phyloP scores from a whole-genome alignment of 2,888 invertebrate species.

The Chydorus sphaericus region DNA sequence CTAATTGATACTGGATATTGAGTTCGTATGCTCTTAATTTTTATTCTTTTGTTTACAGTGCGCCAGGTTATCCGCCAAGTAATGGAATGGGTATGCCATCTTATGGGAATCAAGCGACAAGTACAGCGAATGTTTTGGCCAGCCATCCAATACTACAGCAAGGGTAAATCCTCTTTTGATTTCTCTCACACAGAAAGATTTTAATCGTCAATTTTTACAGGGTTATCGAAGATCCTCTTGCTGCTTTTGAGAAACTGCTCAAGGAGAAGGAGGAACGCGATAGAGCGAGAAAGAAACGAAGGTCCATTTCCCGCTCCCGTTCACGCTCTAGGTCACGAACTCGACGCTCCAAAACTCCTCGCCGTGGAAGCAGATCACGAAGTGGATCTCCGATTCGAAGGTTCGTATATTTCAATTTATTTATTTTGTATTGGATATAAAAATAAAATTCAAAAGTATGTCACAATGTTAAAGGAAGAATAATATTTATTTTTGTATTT shows the following conservation, averaged over 20 bases:
- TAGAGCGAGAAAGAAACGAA: conserved; percentile 18
- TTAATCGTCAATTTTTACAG: conserved; percentile 29
- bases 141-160: conserved; percentile 9
- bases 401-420: conserved; percentile 7
- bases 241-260: conserved; percentile 72
- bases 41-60: not conserved
- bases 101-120: conserved; percentile 3
- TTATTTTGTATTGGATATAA: not conserved
- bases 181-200: conserved; percentile 3
- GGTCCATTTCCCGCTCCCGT: conserved; percentile 21
- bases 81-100: conserved; percentile 2
- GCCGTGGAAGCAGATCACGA: conserved; percentile 15
- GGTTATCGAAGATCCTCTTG: conserved; percentile 66
- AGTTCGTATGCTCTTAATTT: not conserved
- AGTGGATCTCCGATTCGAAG: conserved; percentile 10
- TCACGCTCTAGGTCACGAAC: conserved; percentile 24
- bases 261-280: conserved; percentile 66
- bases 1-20: not conserved
- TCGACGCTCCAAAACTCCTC: conserved; percentile 12
- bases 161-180: not conserved
- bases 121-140: conserved; percentile 2
- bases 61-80: not conserved
- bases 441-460: too few species aligned
- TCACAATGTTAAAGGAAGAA: too few species aligned
- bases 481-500: too few species aligned